Conservation (phyloP, 1,140 invertebrate species). For the Pseudomyrmex concolor region DNA sequence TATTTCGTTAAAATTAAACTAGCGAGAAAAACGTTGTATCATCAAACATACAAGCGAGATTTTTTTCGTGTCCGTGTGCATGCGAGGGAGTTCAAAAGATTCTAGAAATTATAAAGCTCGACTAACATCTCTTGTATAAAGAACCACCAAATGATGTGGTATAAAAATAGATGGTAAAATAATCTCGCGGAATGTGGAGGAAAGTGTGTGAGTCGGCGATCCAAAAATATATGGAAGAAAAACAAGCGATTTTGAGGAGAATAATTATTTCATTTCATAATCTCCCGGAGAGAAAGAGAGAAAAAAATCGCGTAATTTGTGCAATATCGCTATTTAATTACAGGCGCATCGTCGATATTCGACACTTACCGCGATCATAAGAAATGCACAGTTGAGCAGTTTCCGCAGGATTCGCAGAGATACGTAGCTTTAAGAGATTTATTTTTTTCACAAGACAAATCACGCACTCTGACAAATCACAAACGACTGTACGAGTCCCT, state of each 20-base stretch:
- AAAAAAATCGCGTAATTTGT: background rate
- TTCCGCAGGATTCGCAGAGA: conserved; percentile 68
- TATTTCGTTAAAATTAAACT: background rate
- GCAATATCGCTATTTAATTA: conserved; percentile 46
- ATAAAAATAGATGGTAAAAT: conserved; percentile 82
- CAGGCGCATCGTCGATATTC: conserved; percentile 56
- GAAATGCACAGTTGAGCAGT: conserved; percentile 49
- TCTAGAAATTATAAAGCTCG: conserved; percentile 35
- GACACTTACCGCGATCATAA: conserved; percentile 51
- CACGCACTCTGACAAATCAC: conserved; percentile 27
- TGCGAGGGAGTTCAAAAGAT: conserved; percentile 47
- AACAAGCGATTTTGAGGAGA: conserved; percentile 67
- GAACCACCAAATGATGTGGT: conserved; percentile 69
- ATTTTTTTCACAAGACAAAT: conserved; percentile 67
- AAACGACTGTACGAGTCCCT: conserved; percentile 32
- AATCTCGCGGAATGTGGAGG: conserved; percentile 78
- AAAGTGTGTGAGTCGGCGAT: conserved; percentile 80
- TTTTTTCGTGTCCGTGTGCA: background rate
- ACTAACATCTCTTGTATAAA: conserved; percentile 55
- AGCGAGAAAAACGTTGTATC: background rate
- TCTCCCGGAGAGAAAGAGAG: too few species aligned
- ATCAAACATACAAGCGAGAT: background rate
- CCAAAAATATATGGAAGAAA: conserved; percentile 82
- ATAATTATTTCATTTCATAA: conserved; percentile 24
- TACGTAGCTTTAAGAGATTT: conserved; percentile 79